Conservation (phyloP, 2,797 vertebrate species). For the Octomys mimax region DNA sequence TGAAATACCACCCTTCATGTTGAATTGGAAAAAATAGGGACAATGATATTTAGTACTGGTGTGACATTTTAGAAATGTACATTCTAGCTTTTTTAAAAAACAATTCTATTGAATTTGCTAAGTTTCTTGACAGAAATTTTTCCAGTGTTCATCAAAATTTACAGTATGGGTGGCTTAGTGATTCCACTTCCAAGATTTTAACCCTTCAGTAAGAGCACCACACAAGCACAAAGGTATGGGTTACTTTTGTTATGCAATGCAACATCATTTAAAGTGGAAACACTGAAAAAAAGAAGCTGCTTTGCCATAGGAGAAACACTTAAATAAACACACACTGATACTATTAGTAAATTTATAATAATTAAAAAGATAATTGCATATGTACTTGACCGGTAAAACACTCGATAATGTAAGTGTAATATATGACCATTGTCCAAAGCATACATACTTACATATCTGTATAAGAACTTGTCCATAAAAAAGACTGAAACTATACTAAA, state of each 20-base stretch:
- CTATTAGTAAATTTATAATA: neutral
- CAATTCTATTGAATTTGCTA: neutral
- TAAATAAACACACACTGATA: neutral
- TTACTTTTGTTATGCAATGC: neutral
- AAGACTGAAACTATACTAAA: neutral
- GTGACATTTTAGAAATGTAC: neutral
- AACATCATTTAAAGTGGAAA: neutral
- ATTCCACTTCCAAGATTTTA: neutral
- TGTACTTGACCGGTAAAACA: neutral
- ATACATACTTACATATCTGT: neutral
- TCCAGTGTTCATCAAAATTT: neutral
- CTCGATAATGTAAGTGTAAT: neutral
- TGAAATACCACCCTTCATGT: neutral
- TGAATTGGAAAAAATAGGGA: neutral
- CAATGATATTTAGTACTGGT: neutral
- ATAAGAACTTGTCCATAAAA: conserved; percentile 22
- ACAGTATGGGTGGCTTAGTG: neutral
- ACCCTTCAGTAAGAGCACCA: neutral
- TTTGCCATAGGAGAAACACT: neutral
- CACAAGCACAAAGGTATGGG: neutral
- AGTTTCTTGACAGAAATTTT: neutral
- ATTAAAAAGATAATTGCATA: neutral
- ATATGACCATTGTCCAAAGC: neutral
- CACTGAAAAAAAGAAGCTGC: neutral
- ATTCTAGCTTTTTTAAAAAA: neutral